Evolutionary conservation across 2,888 invertebrate species (phyloP), one percentile per base, ranked within the genome.

Genomic region (Ischnura elegans): DNA sequence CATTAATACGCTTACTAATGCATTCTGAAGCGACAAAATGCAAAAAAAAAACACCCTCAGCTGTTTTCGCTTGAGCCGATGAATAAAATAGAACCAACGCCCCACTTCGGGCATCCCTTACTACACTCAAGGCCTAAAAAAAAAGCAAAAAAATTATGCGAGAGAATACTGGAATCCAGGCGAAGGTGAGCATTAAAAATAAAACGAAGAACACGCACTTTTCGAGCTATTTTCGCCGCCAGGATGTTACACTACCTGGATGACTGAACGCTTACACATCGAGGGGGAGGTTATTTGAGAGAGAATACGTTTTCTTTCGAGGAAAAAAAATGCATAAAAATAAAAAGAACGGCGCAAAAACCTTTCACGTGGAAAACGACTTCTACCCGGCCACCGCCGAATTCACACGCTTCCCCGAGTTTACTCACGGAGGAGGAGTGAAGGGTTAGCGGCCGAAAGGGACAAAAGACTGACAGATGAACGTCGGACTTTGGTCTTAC

Each of bases 381-480:
- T 36, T 76, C 29, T 36, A n/a, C 36, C 76, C 36, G 6, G 5
- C 76, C 76, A 10, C 76, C 76, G 25, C 29, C 29, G 36, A 36
- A 36, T n/a, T 76, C 76, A 76, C 76, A 76, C 76, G 76, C 76
- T 76, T 25, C 29, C 76, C 76, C 36, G 76, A 36, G 25, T 36
- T 36, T 36, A 76, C 36, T 76, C 76, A 36, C 29, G 76, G 25
- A 10, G 76, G 36, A 29, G n/a, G 76, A 36, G 36, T 76, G 36
- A 29, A 25, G 76, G 76, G 36, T 76, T 21, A 76, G 29, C 76
- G 76, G 76, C 36, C 76, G 29, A 76, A 10, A 36, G 10, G 76
- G 76, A 76, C 76, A 76, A 36, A n/a, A 87, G n/a, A 2, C 87
- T 42, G 51, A 51, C 87, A 87, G 51, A 42, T 86, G 86, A 86